Percentiles rank a stretch among this genome's conserved stretches.
Conservation (phyloP, 2,797 vertebrate genomes). For the Muraenolepis orangiensis region DNA sequence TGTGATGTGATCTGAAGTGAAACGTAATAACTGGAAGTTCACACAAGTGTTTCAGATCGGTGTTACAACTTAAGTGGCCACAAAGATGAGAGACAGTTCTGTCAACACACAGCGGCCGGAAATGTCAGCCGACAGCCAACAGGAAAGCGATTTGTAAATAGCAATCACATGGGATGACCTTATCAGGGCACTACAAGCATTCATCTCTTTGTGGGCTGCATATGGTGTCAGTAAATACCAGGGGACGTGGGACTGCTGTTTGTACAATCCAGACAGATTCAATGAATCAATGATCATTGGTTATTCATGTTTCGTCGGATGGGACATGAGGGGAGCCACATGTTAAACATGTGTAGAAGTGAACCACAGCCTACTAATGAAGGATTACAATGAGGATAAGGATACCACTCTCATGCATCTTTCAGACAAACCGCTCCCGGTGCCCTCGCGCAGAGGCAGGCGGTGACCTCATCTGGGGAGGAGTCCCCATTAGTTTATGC, state of each 20-base stretch:
- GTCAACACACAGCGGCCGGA: not conserved
- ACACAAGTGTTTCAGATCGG: not conserved
- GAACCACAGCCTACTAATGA: conserved; percentile 46
- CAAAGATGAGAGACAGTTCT: not conserved
- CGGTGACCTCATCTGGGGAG: too few species aligned
- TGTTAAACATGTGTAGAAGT: conserved; percentile 5
- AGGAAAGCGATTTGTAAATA: not conserved
- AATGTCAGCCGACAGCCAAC: not conserved
- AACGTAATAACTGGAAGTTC: not conserved
- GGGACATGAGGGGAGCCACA: conserved; percentile 32
- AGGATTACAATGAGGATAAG: conserved; percentile 43
- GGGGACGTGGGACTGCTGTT: conserved; percentile 34
- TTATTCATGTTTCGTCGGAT: conserved; percentile 61
- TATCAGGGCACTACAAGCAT: conserved; percentile 21
- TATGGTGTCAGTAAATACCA: conserved; percentile 37
- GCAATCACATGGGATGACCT: conserved; percentile 5
- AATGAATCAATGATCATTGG: conserved; percentile 49
- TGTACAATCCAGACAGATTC: conserved; percentile 28
- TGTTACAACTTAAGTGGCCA: not conserved
- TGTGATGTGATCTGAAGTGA: not conserved
- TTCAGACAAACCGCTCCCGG: conserved; percentile 47
- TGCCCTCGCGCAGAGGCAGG: too few species aligned
- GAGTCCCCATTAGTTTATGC: not conserved
- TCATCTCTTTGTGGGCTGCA: conserved; percentile 4
- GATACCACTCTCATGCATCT: conserved; percentile 56